These are phyloP conservation scores for Agrilus cyanescens DNA, from an alignment of 2,888 invertebrate genomes.

Conservation along the genomic window DNA sequence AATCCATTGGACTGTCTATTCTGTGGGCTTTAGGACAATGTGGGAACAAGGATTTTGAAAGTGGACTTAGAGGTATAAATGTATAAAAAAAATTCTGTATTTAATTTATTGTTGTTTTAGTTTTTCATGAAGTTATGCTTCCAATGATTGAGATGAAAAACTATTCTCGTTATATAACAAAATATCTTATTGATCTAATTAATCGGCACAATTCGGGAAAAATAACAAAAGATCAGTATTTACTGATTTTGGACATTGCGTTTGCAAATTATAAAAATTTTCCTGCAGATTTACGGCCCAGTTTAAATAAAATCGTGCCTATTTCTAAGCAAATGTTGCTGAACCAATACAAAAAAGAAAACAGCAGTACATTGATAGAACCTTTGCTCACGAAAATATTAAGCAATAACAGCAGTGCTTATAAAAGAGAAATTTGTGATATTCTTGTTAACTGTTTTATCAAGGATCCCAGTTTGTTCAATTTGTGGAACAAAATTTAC, in stretches of 20 bases:
- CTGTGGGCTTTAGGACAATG: constrained; percentile 70
- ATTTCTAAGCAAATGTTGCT: constrained; percentile 24
- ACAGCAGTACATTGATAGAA: constrained; percentile 43
- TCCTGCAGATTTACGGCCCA: constrained; percentile 42
- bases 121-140: constrained; percentile 65
- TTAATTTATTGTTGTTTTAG: constrained; percentile 32
- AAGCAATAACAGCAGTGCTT: constrained; percentile 38
- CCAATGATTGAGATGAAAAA: constrained; percentile 60
- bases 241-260: constrained; percentile 49
- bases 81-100: neutral
- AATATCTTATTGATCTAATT: constrained; percentile 45
- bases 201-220: constrained; percentile 16
- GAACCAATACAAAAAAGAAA: constrained; percentile 29
- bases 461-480: constrained; percentile 51
- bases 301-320: constrained; percentile 39
- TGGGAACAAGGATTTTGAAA: constrained; percentile 49
- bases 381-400: constrained; percentile 52
- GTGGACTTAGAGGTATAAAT: constrained; percentile 52
- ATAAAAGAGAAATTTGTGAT: constrained; percentile 45
- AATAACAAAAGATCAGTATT: constrained; percentile 39
- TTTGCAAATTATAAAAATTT: constrained; percentile 45
- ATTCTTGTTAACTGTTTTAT: constrained; percentile 49
- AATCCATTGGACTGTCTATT: constrained; percentile 57
- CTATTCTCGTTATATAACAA: constrained; percentile 52
- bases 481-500: constrained; percentile 57